Evolutionary conservation across 2,113 vertebrate species (phyloP), one percentile per base, ranked within the genome.

Genomic region (Tragelaphus buxtoni): DNA sequence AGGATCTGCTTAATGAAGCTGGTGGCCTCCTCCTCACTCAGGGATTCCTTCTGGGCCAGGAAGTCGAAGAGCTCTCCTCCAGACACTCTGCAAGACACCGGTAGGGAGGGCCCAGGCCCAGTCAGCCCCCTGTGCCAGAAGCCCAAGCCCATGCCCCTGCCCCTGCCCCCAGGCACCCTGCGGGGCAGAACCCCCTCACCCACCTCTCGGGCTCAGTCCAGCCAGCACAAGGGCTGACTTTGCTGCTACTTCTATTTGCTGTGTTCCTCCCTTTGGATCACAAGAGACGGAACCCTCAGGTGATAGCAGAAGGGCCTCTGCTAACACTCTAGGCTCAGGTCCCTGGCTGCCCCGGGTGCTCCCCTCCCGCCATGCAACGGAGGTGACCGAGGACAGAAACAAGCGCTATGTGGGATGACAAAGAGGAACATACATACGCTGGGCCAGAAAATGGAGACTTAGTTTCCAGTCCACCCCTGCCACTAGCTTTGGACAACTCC

Each of bases 41-140:
- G 98, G 17, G 99, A 99, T 97, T 99, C 99, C 95, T 99, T 99
- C 98, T 99, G 99, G 89, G 99, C 99, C 98, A 99, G 96, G 97
- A 99, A 99, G 96, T 99, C 99, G 90, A 99, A 99, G 55, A 99
- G 99, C 97, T 99, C 99, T 95, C 99, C 99, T 96, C 99, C 99
- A 42, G 99, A 99, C 55, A 99, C 99, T 55, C 99, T 99, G 98
- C 5, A 95, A 98, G 98, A 98, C 9, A 98, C 12, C 82, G 0
- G 93, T 53, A 28, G 90, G 91, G 39, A 32, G 53, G 47, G 84
- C 3, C 45, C 91, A 65, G 63, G 45, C 63, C 74, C 63, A 12
- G 56, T 96, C 74, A 94, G 84, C 22, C 42, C 39, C 51, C 65
- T 26, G 49, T 20, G 0, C 13, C 28, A 35, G 0, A 24, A 94